Percentiles rank a stretch among this genome's conserved stretches.
Conservation (phyloP, 2,113 vertebrate species). For the Danio rerio region DNA sequence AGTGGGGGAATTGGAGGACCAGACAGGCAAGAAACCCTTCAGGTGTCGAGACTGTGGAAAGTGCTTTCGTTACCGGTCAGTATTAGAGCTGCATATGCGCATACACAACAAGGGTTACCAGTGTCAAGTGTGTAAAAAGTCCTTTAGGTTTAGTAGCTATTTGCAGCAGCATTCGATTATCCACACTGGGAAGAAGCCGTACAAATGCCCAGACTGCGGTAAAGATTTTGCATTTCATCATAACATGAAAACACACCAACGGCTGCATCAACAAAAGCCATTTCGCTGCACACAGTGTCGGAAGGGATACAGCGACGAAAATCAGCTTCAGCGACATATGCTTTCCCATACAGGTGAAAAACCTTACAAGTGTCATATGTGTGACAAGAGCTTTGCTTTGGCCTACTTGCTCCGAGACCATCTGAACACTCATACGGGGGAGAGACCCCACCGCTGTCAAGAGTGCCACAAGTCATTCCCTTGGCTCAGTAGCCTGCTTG, state of each 20-base stretch:
- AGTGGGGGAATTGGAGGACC: constrained; percentile 59
- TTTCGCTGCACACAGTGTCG: constrained; percentile 80
- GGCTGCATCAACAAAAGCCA: constrained; percentile 79
- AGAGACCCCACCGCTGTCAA: constrained; percentile 78
- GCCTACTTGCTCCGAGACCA: constrained; percentile 80
- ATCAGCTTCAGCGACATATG: constrained; percentile 77
- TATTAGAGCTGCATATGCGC: constrained; percentile 80
- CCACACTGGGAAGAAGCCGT: constrained; percentile 80
- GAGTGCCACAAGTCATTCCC: constrained; percentile 80
- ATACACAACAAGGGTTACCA: constrained; percentile 79
- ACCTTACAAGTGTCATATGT: constrained; percentile 77
- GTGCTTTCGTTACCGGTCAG: constrained; percentile 77
- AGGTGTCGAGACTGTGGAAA: constrained; percentile 77
- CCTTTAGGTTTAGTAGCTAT: constrained; percentile 79
- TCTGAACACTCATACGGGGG: constrained; percentile 81
- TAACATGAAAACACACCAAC: constrained; percentile 81
- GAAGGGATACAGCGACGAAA: constrained; percentile 79
- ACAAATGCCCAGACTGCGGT: constrained; percentile 79
- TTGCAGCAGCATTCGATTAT: constrained; percentile 80
- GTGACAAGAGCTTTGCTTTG: constrained; percentile 78
- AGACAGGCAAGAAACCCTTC: constrained; percentile 63
- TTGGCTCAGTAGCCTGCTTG: constrained; percentile 80
- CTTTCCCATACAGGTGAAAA: constrained; percentile 78
- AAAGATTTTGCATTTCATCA: constrained; percentile 81
- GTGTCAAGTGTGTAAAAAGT: constrained; percentile 78